Evolutionary conservation across 2,113 vertebrate genomes (phyloP).

Genomic region (Phainopepla nitens): DNA sequence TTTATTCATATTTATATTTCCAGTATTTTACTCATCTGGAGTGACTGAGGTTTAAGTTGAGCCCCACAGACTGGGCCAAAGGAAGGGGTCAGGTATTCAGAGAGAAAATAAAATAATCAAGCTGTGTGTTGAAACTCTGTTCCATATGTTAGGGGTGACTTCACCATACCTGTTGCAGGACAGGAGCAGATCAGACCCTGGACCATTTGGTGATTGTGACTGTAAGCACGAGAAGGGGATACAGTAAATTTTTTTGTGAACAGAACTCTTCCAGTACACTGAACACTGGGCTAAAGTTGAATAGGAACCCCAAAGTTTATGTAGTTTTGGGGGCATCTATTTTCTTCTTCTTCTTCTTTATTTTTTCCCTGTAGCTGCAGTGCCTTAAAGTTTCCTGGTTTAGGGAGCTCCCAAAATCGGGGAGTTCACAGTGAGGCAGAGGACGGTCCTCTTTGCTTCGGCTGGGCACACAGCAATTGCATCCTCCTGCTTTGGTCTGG

Average conservation of each 20-base stretch:
- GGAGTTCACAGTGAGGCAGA: background rate
- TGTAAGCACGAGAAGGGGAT: background rate
- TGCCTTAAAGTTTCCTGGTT: background rate
- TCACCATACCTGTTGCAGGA: background rate
- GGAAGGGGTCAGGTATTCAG: background rate
- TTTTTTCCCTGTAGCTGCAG: accelerated
- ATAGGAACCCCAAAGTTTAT: background rate
- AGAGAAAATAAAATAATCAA: background rate
- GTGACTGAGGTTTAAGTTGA: background rate
- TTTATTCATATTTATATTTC: background rate
- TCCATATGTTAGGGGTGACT: background rate
- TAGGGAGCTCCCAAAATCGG: background rate
- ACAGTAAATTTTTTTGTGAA: background rate
- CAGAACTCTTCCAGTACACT: background rate
- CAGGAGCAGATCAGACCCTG: background rate
- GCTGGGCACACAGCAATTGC: background rate
- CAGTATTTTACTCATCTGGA: background rate
- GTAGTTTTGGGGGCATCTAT: background rate
- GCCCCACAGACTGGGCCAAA: background rate
- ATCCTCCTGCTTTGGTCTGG: background rate
- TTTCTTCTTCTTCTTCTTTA: no score
- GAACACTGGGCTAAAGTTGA: background rate
- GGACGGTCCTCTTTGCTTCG: background rate
- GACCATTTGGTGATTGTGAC: background rate
- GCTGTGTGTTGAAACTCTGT: background rate